Base-by-base conservation (phyloP, 23 tunicate species). In the Styela plicata region DNA sequence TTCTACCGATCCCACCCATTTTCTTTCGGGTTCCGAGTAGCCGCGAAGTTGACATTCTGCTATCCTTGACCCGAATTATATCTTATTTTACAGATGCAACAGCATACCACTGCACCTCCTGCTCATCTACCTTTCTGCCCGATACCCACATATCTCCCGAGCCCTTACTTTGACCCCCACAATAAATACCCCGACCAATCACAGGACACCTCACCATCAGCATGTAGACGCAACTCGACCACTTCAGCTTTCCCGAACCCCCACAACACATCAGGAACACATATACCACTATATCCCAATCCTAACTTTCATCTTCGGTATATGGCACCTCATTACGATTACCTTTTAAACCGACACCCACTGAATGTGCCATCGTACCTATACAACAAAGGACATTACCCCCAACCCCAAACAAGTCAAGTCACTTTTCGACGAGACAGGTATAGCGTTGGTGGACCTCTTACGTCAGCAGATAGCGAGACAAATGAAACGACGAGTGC, bases 371-470 rank as follows among this genome's bases (percentile, higher is more conserved):
- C 31, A n/a, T 22, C 30, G 17, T 29, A 27, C 23, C 17, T 22
- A 18, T 25, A 21, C 18, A 18, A 67, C 23, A 67, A 67, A 67
- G 71, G 21, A 25, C 17, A 16, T 22, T 67, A 67, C 23, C 31
- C 31, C 13, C 31, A 67, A 25, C 31, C 31, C n/a, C 71, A 67
- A 13, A 16, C 31, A 27, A 32, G 63, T 30, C 57, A 73, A 32
- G 19, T n/a, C 27, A 16, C 44, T 16, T 18, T 31, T 30, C 0
- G 81, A 53, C 65, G 81, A 0, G 81, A 76, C 10, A 21, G 81
- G 29, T 76, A 52, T 31, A 76, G 81, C 65, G 31, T 44, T 57
- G 81, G 81, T 37, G 81, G 66, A 10, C 81, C 81, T 21, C 30
- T 76, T 7, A 16, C 81, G 44, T 13, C 81, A 24, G 16, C 25